Evolutionary conservation across 2,113 vertebrate species (phyloP).

Genomic region (Catagonus wagneri): DNA sequence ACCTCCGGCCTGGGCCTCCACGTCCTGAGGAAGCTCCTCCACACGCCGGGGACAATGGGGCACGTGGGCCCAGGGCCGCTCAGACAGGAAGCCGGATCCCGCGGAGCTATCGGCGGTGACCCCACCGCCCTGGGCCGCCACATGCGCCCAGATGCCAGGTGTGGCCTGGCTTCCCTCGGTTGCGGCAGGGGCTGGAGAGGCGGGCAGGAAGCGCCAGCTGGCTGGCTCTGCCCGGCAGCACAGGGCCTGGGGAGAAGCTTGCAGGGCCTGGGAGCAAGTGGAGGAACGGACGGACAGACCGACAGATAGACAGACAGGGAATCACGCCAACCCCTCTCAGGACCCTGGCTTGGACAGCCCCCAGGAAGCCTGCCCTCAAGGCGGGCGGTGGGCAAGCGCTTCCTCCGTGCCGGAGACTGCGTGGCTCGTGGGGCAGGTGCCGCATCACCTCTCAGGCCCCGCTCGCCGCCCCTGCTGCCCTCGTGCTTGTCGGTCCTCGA

Average conservation of each 20-base stretch:
- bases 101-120: background rate
- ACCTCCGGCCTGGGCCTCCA: background rate
- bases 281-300: background rate
- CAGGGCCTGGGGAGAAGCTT: background rate
- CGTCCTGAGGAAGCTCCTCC: background rate
- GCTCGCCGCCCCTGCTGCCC: background rate
- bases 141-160: background rate
- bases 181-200: background rate
- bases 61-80: background rate
- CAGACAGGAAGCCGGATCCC: background rate
- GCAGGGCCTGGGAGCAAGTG: background rate
- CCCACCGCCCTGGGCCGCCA: background rate
- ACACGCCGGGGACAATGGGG: background rate
- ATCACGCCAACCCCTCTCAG: background rate
- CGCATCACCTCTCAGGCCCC: rapidly evolving
- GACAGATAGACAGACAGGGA: background rate
- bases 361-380: background rate
- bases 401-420: background rate
- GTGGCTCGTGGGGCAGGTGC: rapidly evolving
- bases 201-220: background rate
- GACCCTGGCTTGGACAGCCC: background rate
- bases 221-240: rapidly evolving
- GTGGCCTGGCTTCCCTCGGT: background rate
- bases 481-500: rapidly evolving
- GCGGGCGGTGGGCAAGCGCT: rapidly evolving